These are phyloP conservation scores for Anas flavirostris DNA, from an alignment of 2,797 vertebrate genomes.

Conservation along the genomic window DNA sequence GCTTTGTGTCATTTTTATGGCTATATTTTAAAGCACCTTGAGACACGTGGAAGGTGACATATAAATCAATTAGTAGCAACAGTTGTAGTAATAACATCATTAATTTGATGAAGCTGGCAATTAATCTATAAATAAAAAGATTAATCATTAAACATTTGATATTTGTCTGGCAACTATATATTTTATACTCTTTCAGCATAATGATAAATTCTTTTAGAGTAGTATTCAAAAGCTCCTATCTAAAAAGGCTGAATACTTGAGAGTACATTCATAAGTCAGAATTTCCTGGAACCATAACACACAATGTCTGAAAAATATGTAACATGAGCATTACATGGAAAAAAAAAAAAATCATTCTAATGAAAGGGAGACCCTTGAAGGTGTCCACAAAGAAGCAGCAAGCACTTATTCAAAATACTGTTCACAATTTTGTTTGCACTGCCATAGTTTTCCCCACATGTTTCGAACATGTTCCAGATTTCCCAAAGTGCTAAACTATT, in stretches of 20 bases:
- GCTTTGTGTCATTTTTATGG: conserved; percentile 14
- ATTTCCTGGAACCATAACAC: conserved; percentile 37
- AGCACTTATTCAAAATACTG: background rate
- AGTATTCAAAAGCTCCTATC: background rate
- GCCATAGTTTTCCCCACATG: background rate
- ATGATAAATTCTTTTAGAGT: background rate
- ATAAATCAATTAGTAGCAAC: background rate
- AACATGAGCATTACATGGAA: background rate
- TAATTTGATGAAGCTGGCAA: background rate
- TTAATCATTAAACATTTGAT: background rate
- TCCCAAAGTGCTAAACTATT: background rate
- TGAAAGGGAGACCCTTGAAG: conserved; percentile 23
- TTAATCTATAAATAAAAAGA: background rate
- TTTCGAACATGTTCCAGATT: background rate
- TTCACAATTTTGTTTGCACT: background rate
- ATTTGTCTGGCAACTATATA: background rate
- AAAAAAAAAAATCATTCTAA: background rate
- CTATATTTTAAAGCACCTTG: conserved; percentile 14
- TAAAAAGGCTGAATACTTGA: background rate
- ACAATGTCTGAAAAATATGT: background rate
- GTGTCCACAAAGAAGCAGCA: background rate
- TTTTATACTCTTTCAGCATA: background rate
- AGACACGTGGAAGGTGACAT: background rate
- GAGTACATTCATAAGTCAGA: background rate
- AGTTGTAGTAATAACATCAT: background rate